A percentile compares a stretch with the other conserved stretches of the same genome.
phyloP scores from a whole-genome alignment of 2,888 invertebrate species.

The Myathropa florea region DNA sequence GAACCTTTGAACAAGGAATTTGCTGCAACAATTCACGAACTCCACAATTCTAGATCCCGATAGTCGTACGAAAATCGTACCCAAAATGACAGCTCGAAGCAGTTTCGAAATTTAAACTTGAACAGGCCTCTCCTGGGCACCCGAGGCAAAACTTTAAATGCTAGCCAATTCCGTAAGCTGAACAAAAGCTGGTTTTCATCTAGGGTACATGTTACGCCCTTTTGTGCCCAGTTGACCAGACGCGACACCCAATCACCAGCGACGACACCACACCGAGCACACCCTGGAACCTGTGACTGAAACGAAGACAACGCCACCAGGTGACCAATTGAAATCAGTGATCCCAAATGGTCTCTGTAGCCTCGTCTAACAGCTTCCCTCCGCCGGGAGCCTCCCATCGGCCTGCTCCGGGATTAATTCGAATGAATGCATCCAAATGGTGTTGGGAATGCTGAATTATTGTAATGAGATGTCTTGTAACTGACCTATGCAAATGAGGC shows the following conservation, averaged over 20 bases:
- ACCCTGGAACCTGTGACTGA: background rate
- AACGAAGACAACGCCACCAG: background rate
- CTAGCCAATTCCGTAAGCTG: too few relatives aligned
- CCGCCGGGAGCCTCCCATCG: slow-evolving; percentile 41
- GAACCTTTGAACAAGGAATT: too few relatives aligned
- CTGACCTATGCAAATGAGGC: slow-evolving; percentile 65
- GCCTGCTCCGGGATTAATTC: slow-evolving; percentile 52
- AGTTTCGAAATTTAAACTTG: too few relatives aligned
- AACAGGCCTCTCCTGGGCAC: too few relatives aligned
- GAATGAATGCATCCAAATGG: slow-evolving; percentile 66
- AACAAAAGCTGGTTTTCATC: too few relatives aligned
- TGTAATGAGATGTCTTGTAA: slow-evolving; percentile 71
- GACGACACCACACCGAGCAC: background rate
- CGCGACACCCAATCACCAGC: background rate
- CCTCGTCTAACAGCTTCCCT: slow-evolving; percentile 46
- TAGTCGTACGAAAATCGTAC: too few relatives aligned
- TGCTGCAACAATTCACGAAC: too few relatives aligned
- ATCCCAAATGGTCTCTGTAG: slow-evolving; percentile 55
- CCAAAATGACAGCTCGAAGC: too few relatives aligned
- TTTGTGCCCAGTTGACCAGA: background rate
- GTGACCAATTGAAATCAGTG: slow-evolving; percentile 59
- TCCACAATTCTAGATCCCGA: too few relatives aligned
- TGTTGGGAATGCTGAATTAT: slow-evolving; percentile 69
- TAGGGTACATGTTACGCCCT: too few relatives aligned
- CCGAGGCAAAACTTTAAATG: too few relatives aligned